Evolutionary conservation across 1,140 invertebrate genomes (phyloP).

Genomic region (Venustaconcha ellipsiformis): DNA sequence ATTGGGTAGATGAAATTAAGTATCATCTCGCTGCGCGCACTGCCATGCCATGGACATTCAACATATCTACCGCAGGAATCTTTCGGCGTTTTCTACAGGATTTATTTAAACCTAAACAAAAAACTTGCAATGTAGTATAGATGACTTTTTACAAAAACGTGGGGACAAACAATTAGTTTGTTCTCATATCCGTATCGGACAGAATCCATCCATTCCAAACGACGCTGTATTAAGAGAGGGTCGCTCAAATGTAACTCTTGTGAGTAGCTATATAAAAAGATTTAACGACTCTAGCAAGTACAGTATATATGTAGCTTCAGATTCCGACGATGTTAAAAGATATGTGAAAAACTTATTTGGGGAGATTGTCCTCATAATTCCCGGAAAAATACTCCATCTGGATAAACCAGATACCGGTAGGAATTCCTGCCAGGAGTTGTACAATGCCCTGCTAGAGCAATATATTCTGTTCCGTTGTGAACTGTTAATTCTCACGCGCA

Average conservation of each 20-base stretch:
- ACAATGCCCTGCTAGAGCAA: not conserved
- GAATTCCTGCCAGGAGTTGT: not conserved
- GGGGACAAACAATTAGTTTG: too few species aligned
- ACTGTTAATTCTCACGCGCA: not conserved
- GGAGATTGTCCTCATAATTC: not conserved
- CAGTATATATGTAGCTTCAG: not conserved
- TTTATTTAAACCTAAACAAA: too few species aligned
- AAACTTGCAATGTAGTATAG: too few species aligned
- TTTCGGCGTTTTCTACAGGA: too few species aligned
- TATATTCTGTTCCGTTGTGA: constrained; percentile 4
- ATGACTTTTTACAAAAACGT: too few species aligned
- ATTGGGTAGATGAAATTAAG: not conserved
- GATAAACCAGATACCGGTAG: not conserved
- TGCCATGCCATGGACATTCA: too few species aligned
- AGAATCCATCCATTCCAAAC: too few species aligned
- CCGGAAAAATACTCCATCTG: not conserved
- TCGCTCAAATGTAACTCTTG: not conserved
- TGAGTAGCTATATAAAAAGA: not conserved
- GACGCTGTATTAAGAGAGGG: too few species aligned
- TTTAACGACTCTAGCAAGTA: not conserved
- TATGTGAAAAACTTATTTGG: not conserved
- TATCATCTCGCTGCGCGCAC: too few species aligned
- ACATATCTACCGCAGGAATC: too few species aligned
- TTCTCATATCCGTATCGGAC: too few species aligned
- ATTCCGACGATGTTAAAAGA: not conserved